Evolutionary conservation across 1,140 invertebrate genomes (phyloP).

Genomic region (Panulirus ornatus): DNA sequence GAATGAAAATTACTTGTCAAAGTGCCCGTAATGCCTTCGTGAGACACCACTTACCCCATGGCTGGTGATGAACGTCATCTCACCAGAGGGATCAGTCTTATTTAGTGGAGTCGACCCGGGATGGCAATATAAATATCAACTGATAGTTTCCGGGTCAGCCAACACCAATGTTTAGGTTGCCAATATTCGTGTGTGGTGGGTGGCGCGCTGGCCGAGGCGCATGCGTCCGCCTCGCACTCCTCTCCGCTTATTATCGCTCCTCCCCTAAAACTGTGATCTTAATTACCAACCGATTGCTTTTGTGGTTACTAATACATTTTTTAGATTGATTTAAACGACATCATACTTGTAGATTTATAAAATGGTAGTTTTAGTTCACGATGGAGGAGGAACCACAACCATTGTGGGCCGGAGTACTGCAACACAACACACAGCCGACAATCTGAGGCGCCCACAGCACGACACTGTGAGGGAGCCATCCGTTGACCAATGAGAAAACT

Average conservation of each 20-base stretch:
- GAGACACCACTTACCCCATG: no score
- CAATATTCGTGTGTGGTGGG: neutral
- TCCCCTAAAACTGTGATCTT: neutral
- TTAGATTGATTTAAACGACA: no score
- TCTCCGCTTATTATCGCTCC: neutral
- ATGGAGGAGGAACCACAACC: no score
- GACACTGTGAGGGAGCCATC: neutral
- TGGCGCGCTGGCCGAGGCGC: neutral
- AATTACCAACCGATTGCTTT: no score
- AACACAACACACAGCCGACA: neutral
- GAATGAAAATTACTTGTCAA: no score
- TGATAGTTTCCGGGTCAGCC: neutral
- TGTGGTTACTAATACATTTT: no score
- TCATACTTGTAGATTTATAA: no score
- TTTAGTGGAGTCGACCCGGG: neutral
- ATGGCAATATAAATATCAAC: neutral
- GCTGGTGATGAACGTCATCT: no score
- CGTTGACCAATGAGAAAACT: slow-evolving; percentile 31
- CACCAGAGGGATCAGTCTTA: no score
- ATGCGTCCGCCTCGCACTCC: neutral
- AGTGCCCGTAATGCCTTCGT: no score
- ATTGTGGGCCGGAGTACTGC: neutral
- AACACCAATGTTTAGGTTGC: neutral
- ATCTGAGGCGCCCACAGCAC: slow-evolving; percentile 10
- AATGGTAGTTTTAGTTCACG: no score